Conservation (phyloP, 2,888 invertebrate species). For the Caenorhabditis becei region DNA sequence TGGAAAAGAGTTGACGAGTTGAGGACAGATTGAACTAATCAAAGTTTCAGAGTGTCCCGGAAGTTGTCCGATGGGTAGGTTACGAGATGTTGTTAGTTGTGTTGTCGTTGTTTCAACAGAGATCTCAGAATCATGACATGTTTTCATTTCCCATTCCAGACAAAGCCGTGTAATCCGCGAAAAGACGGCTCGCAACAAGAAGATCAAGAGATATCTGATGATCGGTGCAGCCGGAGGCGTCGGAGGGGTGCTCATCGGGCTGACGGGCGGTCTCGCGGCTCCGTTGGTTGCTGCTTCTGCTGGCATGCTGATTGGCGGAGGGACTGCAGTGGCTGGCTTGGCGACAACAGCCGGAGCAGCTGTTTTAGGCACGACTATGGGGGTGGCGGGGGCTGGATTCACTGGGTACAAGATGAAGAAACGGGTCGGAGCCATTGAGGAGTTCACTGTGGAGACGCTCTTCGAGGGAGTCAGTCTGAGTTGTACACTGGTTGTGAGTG, state of each 20-base stretch:
- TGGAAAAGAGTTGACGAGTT: background rate
- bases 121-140: background rate
- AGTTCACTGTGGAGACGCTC: slow-evolving; percentile 86
- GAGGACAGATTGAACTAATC: background rate
- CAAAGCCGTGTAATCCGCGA: slow-evolving; percentile 84
- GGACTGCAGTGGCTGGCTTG: slow-evolving; percentile 83
- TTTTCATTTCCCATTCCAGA: slow-evolving; percentile 80
- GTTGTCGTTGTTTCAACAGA: background rate
- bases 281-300: slow-evolving; percentile 84
- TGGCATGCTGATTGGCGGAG: slow-evolving; percentile 79
- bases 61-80: slow-evolving; percentile 55
- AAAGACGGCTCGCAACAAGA: slow-evolving; percentile 84
- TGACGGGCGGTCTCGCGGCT: slow-evolving; percentile 87
- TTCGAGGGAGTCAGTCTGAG: slow-evolving; percentile 83
- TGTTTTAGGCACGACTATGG: slow-evolving; percentile 85
- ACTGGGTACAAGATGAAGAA: slow-evolving; percentile 86
- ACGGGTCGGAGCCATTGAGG: slow-evolving; percentile 86
- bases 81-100: slow-evolving; percentile 20
- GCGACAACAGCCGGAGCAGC: slow-evolving; percentile 84
- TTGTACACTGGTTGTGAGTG: slow-evolving; percentile 86
- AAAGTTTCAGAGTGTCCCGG: slow-evolving; percentile 46
- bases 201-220: slow-evolving; percentile 85
- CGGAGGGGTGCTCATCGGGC: slow-evolving; percentile 86
- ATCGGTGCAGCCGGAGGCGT: slow-evolving; percentile 86
- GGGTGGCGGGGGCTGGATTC: slow-evolving; percentile 87